phyloP scores from a whole-genome alignment of 2,888 invertebrate genomes.

The Nebria salina region DNA sequence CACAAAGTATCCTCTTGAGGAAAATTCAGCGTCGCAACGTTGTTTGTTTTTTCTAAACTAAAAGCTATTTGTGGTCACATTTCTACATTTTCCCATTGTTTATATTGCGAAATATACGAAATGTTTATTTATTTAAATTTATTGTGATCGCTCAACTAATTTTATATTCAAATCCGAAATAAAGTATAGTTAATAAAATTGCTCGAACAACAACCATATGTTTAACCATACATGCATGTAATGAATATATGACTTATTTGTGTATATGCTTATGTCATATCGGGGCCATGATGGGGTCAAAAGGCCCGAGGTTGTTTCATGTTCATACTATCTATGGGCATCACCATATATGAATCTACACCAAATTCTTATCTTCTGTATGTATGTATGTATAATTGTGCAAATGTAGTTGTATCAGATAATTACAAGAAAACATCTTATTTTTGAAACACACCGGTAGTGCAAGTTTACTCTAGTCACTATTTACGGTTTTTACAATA shows the following conservation, averaged over 20 bases:
- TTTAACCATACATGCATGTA: too few relatives aligned
- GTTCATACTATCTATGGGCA: slow-evolving; percentile 1
- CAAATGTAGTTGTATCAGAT: not conserved
- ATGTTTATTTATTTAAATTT: too few relatives aligned
- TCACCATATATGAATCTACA: not conserved
- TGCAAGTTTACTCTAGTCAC: too few relatives aligned
- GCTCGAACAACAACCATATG: too few relatives aligned
- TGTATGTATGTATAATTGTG: not conserved
- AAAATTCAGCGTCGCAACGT: not conserved
- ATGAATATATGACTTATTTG: not conserved
- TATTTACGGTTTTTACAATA: too few relatives aligned
- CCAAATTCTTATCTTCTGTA: not conserved
- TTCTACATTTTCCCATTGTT: too few relatives aligned
- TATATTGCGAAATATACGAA: too few relatives aligned
- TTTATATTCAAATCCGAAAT: too few relatives aligned
- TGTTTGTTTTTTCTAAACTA: not conserved
- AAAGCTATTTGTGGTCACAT: not conserved
- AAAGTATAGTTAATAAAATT: too few relatives aligned
- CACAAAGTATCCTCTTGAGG: not conserved
- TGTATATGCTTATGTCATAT: slow-evolving; percentile 5
- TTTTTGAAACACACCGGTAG: too few relatives aligned
- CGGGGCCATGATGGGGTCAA: slow-evolving; percentile 13
- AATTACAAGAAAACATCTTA: too few relatives aligned
- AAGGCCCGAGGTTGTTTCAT: slow-evolving; percentile 8
- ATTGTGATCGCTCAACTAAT: too few relatives aligned